Evolutionary conservation across 2,797 vertebrate genomes (phyloP).

Genomic region (Hippocampus kuda): DNA sequence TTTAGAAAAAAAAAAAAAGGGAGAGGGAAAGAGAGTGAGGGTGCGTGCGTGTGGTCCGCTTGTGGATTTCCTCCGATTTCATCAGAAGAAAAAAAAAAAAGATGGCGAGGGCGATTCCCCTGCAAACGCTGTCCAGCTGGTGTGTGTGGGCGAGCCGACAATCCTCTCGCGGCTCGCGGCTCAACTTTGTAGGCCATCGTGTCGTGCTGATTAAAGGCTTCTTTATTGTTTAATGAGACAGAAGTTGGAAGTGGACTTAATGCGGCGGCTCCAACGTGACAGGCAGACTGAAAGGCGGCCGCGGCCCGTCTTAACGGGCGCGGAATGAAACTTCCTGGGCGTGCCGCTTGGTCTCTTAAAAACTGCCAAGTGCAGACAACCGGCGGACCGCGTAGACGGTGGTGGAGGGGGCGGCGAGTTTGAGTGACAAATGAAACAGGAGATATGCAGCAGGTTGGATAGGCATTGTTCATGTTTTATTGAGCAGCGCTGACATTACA

Average conservation of each 20-base stretch:
- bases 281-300: not conserved
- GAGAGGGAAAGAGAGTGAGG: too few species aligned
- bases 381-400: not conserved
- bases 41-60: slow-evolving; percentile 43
- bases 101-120: slow-evolving; percentile 50
- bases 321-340: not conserved
- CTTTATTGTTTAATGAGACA: slow-evolving; percentile 21
- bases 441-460: slow-evolving; percentile 28
- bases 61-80: slow-evolving; percentile 64
- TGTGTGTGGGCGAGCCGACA: slow-evolving; percentile 54
- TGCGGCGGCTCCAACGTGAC: not conserved
- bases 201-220: slow-evolving; percentile 16
- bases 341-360: not conserved
- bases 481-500: slow-evolving; percentile 54
- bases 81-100: slow-evolving; percentile 49
- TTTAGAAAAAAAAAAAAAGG: slow-evolving; percentile 7
- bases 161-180: slow-evolving; percentile 8
- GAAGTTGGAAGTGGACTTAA: not conserved
- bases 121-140: slow-evolving; percentile 55
- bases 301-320: not conserved
- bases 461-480: slow-evolving; percentile 59
- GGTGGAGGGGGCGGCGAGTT: slow-evolving; percentile 4
- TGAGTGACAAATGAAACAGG: slow-evolving; percentile 53
- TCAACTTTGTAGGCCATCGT: slow-evolving; percentile 13
- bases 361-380: not conserved